A percentile compares a stretch with the other conserved stretches of the same genome.
phyloP scores from a whole-genome alignment of 1,140 invertebrate species.

The Drosophila arizonae region DNA sequence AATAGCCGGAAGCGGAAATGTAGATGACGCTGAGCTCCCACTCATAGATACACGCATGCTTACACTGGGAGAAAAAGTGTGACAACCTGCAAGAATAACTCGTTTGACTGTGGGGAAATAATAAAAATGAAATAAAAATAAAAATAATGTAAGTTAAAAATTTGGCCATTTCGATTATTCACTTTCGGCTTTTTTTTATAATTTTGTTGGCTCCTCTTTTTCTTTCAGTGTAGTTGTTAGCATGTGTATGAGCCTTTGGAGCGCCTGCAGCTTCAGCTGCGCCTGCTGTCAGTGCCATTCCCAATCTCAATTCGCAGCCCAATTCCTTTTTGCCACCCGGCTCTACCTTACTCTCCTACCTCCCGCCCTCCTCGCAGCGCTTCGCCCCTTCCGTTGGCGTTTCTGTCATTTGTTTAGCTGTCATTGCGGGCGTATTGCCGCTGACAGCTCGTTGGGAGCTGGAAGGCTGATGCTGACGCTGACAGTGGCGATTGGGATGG shows the following conservation, averaged over 20 bases:
- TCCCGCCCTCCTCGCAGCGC: no score
- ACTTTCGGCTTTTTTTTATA: no score
- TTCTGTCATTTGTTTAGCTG: conserved; percentile 80
- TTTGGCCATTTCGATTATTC: no score
- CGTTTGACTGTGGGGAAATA: not conserved
- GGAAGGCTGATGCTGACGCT: not conserved
- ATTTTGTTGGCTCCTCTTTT: not conserved
- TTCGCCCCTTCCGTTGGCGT: conserved; percentile 24
- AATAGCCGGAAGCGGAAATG: conserved; percentile 81
- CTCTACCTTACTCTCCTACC: not conserved
- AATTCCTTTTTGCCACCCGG: not conserved
- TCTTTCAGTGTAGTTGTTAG: conserved; percentile 20
- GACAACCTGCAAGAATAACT: not conserved
- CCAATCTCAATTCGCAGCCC: conserved; percentile 37
- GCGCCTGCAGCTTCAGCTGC: conserved; percentile 24
- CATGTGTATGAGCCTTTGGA: conserved; percentile 25
- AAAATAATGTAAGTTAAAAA: no score
- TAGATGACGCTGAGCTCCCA: conserved; percentile 66
- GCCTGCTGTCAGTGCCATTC: conserved; percentile 39
- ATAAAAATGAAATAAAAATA: no score
- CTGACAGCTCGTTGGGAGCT: conserved; percentile 10
- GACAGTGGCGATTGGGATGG: conserved; percentile 10
- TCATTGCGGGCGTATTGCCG: conserved; percentile 38
- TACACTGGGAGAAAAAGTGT: conserved; percentile 1
- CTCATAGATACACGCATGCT: conserved; percentile 14